Percentiles rank a stretch among this genome's conserved stretches.
These are phyloP conservation scores for Pyrocoelia pectoralis DNA, from an alignment of 2,888 invertebrate species.

Conservation along the genomic window DNA sequence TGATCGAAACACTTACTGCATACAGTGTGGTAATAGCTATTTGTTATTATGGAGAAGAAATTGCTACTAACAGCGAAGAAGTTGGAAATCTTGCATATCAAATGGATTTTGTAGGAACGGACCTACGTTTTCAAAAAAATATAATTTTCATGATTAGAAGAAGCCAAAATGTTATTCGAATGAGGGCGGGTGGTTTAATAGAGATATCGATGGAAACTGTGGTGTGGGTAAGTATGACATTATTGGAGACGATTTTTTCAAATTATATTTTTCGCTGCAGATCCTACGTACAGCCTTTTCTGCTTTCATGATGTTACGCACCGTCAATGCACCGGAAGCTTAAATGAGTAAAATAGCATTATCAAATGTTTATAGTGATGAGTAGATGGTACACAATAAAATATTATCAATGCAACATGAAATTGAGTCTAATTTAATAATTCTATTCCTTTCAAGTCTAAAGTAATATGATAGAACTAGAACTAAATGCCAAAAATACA, in stretches of 20 bases:
- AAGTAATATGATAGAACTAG: too few species aligned
- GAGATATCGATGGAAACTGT: background rate
- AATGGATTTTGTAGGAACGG: constrained; percentile 8
- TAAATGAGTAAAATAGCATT: too few species aligned
- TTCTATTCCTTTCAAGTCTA: too few species aligned
- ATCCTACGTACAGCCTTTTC: background rate
- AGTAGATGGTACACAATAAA: too few species aligned
- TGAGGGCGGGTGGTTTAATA: constrained; percentile 1
- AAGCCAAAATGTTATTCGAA: background rate
- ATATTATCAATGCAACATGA: too few species aligned
- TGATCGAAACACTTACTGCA: background rate
- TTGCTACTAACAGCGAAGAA: background rate
- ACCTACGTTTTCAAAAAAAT: constrained; percentile 9
- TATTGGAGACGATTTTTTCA: background rate
- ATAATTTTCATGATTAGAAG: constrained; percentile 9
- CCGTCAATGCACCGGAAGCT: constrained; percentile 1
- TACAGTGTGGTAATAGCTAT: background rate
- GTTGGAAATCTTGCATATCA: background rate
- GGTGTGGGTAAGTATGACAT: constrained; percentile 9
- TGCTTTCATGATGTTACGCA: constrained; percentile 8
- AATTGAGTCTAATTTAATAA: too few species aligned
- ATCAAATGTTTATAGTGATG: too few species aligned
- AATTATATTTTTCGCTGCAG: background rate
- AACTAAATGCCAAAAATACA: too few species aligned
- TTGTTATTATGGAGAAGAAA: constrained; percentile 15